Base-by-base conservation (phyloP, 1,140 invertebrate genomes). In the Heterodera schachtii region DNA sequence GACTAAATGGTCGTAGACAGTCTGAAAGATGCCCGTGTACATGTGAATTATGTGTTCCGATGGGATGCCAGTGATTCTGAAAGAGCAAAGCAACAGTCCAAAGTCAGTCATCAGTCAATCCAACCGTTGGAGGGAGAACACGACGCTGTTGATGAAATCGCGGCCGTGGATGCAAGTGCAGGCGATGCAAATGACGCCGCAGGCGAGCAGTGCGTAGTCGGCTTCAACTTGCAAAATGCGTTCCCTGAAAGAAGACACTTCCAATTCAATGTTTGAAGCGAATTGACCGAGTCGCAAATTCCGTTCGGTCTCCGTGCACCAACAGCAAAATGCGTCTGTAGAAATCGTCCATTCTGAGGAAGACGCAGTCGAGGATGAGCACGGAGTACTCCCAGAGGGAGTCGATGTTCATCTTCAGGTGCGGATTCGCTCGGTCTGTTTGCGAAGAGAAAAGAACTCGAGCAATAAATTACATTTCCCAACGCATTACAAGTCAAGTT, bases 371-470 rank as follows among this genome's bases (percentile, higher is more conserved):
- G 46, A 82, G 21, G 44, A 82, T 60, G 1, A 82, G 31, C 49
- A 82, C 13, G 3, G 81, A 82, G 46, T 82, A 82, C 16, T 82
- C 81, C 81, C 81, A 82, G 6, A 82, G 47, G 21, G 66, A 19
- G 67, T 49, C 57, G 44, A 67, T 49, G 43, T 82, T 74, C n/a
- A 82, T 82, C 43, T 78, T 64, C 7, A 69, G 11, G 57, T 78
- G 21, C 11, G 41, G 21, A 11, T 78, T 78, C 64, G 49, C 21
- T 3, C 77, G 64, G 70, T 66, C 77, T 78, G 66, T 75, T 3
- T n/a, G 64, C 21, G 21, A 52, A 6, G 11, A 52, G 19, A 64
- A 19, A 0, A 43, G 16, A 11, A 16, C 41, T 21, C 78, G 13
- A 46, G 31, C 9, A 49, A 21, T 82, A 49, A 83, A 47, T 31